phyloP scores from a whole-genome alignment of 1,140 invertebrate species.

The Anastatus disparis region DNA sequence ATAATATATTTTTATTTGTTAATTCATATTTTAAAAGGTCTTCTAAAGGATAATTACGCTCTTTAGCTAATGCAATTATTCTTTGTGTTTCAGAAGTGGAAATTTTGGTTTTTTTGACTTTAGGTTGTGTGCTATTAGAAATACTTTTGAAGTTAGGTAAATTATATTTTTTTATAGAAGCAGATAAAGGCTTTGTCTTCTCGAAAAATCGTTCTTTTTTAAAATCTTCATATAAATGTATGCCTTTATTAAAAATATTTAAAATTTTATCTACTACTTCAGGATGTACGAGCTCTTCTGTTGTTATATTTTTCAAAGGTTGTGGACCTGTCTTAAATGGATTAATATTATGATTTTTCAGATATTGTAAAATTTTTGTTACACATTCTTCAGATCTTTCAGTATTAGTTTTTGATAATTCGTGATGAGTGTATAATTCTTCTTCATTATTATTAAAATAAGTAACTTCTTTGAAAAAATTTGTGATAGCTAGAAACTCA shows the following conservation, averaged over 20 bases:
- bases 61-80: not conserved
- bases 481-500: not conserved
- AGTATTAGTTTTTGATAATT: not conserved
- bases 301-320: not conserved
- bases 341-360: conserved; percentile 11
- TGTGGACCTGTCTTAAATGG: not conserved
- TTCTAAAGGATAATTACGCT: not conserved
- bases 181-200: not conserved
- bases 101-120: not conserved
- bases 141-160: not conserved
- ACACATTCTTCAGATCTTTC: not conserved
- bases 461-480: not conserved
- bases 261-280: not conserved
- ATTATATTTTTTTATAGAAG: not conserved
- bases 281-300: not conserved
- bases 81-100: not conserved
- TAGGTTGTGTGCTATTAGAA: not conserved
- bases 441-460: not conserved
- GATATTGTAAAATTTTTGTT: not conserved
- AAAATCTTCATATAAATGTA: not conserved
- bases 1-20: not conserved
- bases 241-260: conserved; percentile 1
- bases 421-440: not conserved
- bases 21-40: not conserved
- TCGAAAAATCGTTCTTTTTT: not conserved